A percentile compares a stretch with the other conserved stretches of the same genome.
phyloP scores from a whole-genome alignment of 2,797 vertebrate species.

The Scolopax rusticola region DNA sequence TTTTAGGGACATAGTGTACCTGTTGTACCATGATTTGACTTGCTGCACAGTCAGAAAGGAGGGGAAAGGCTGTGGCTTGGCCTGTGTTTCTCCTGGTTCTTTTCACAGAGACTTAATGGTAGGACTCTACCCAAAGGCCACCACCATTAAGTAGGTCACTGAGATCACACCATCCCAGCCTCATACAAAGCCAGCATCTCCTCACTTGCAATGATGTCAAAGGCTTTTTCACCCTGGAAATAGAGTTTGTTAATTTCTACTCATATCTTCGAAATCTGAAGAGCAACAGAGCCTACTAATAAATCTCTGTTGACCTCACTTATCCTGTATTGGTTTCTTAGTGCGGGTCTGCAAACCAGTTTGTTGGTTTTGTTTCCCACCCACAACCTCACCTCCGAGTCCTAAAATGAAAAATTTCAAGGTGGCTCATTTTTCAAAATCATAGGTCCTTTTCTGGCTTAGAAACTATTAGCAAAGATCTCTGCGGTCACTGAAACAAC shows the following conservation, averaged over 20 bases:
- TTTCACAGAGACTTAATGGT: neutral
- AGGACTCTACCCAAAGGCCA: neutral
- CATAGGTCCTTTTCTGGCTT: neutral
- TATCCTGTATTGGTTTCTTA: neutral
- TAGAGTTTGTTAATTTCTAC: neutral
- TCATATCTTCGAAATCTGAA: neutral
- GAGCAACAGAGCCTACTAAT: neutral
- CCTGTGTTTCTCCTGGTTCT: neutral
- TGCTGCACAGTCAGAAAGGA: neutral
- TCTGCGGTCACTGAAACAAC: constrained; percentile 25
- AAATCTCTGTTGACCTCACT: neutral
- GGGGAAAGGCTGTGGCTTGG: neutral
- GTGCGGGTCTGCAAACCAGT: neutral
- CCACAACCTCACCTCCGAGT: neutral
- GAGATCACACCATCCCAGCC: neutral
- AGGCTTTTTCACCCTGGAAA: neutral
- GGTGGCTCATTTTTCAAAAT: neutral
- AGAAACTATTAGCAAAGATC: constrained; percentile 38
- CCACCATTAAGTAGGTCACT: no score
- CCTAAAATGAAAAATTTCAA: constrained; percentile 13
- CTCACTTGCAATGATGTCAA: neutral
- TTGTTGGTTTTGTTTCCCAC: neutral
- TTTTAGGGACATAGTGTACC: fast-evolving
- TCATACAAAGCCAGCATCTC: neutral
- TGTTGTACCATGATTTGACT: neutral